Percentiles rank a stretch among this genome's conserved stretches.
Conservation (phyloP, 2,113 vertebrate species). For the Scomber japonicus region DNA sequence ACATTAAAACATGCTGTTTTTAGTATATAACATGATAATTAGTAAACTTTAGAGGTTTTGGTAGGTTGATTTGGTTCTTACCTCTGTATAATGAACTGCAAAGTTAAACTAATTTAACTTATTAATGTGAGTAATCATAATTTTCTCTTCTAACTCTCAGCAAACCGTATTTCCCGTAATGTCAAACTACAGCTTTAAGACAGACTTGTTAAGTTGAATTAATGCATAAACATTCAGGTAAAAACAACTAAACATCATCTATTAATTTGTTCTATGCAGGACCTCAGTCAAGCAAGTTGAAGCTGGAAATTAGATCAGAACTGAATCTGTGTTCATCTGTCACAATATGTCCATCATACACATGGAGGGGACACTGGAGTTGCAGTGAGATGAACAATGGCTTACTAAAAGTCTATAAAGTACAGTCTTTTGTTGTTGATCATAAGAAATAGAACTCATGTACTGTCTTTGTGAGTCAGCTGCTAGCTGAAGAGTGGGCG, state of each 20-base stretch:
- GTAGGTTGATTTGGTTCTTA: no score
- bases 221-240: neutral
- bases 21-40: no score
- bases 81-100: no score
- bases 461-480: constrained; percentile 28
- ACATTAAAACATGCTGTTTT: no score
- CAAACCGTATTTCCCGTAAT: constrained; percentile 5
- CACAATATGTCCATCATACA: neutral
- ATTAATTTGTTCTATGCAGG: neutral
- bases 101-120: no score
- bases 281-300: neutral
- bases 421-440: constrained; percentile 21
- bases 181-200: constrained; percentile 13
- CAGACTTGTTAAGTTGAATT: neutral
- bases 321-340: constrained; percentile 1
- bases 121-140: neutral
- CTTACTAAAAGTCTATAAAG: neutral
- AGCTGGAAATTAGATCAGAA: neutral
- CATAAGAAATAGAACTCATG: constrained; percentile 27
- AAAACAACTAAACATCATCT: neutral
- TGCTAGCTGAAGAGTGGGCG: constrained; percentile 17
- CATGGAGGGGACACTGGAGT: neutral
- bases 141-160: neutral
- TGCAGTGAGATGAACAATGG: neutral
- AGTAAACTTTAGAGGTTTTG: no score